These are phyloP conservation scores for Unio delphinus DNA, from an alignment of 2,888 invertebrate species.

Conservation along the genomic window DNA sequence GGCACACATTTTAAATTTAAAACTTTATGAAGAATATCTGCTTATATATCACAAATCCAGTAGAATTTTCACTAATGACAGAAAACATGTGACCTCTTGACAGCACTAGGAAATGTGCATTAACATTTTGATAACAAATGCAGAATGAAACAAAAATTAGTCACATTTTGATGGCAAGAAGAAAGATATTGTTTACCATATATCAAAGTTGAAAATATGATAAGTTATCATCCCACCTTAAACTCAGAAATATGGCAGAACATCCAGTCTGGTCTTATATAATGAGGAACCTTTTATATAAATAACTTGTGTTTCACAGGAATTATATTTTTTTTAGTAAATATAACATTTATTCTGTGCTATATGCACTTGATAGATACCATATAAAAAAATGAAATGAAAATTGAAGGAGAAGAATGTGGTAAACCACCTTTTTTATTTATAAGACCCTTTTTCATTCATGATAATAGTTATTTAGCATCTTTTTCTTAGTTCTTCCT, in stretches of 20 bases:
- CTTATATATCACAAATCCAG: conserved; percentile 12
- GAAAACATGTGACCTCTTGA: conserved; percentile 8
- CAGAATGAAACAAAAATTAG: background rate
- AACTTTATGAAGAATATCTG: conserved; percentile 3
- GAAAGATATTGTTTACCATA: conserved; percentile 4
- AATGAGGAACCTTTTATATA: conserved; percentile 6
- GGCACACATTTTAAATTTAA: conserved; percentile 14
- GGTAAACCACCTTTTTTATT: conserved; percentile 7
- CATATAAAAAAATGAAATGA: background rate
- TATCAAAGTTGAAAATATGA: conserved; percentile 1
- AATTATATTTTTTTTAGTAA: conserved; percentile 5
- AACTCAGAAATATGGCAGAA: conserved; percentile 1
- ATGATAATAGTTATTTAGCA: too few species aligned
- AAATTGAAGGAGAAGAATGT: background rate
- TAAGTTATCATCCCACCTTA: background rate
- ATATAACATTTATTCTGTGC: background rate
- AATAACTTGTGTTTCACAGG: conserved; percentile 8
- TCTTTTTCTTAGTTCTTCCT: too few species aligned
- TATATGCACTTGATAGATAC: background rate
- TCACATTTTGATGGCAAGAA: background rate
- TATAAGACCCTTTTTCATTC: conserved; percentile 11
- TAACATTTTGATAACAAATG: conserved; percentile 2
- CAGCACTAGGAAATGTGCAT: background rate
- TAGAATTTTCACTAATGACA: conserved; percentile 2
- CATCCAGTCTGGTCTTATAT: conserved; percentile 6